Evolutionary conservation across 2,113 vertebrate species (phyloP).

Genomic region (Scomber japonicus): DNA sequence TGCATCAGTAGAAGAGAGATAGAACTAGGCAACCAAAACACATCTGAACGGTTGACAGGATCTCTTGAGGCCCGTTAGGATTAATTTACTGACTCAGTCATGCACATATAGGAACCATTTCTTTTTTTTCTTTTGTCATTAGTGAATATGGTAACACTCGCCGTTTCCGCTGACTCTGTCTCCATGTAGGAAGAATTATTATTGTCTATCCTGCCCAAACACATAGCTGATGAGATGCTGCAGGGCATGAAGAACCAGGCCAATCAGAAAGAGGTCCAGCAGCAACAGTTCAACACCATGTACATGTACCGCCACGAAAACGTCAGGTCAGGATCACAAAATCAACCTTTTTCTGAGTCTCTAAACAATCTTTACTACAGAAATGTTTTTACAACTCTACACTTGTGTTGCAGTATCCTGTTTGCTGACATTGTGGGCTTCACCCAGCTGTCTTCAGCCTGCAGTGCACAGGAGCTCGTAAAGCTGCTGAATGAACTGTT

Average conservation of each 20-base stretch:
- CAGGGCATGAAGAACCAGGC: constrained; percentile 96
- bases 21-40: constrained; percentile 48
- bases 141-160: neutral
- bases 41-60: constrained; percentile 40
- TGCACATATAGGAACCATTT: neutral
- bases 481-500: constrained; percentile 97
- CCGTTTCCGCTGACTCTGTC: constrained; percentile 16
- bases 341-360: neutral
- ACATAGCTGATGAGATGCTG: constrained; percentile 97
- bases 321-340: constrained; percentile 88
- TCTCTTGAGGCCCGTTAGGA: constrained; percentile 53
- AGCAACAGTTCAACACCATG: constrained; percentile 99
- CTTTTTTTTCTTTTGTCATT: neutral
- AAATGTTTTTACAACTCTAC: neutral
- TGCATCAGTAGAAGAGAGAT: constrained; percentile 33
- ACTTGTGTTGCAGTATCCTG: constrained; percentile 88
- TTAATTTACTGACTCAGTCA: constrained; percentile 21
- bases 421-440: constrained; percentile 98
- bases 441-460: constrained; percentile 94
- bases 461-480: constrained; percentile 95
- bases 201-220: constrained; percentile 96
- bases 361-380: neutral
- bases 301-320: constrained; percentile 99
- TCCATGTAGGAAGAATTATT: constrained; percentile 91
- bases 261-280: constrained; percentile 91